Evolutionary conservation across 2,888 invertebrate genomes (phyloP), one percentile per base, ranked within the genome.

Genomic region (Rhodophaea formosa): DNA sequence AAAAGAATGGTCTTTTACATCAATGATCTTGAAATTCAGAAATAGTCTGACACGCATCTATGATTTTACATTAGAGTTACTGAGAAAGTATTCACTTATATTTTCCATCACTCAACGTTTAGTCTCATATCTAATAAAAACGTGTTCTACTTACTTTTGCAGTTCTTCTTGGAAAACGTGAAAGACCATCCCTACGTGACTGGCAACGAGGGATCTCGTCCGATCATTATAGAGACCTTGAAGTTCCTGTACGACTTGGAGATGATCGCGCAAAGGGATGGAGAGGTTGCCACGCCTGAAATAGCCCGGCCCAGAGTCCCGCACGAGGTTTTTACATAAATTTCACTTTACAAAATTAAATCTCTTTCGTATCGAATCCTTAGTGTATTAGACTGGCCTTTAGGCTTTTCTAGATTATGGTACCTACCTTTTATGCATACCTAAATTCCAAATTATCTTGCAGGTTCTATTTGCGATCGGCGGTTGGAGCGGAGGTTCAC

Each of bases 191-290:
- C 95, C 0, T 97, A 96, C 80, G 97, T 98, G 0, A 93, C 94
- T 10, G 95, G 95, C 54, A 95, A 96, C 75, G 96, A 97, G 64
- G 94, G 94, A 8, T 97, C 97, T 67, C 93, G 96, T 14, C 97
- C 97, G 0, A 94, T 98, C 64, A 95, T 98, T 63, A 97, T 98
- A 39, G 97, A 98, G 81, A 97, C 98, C 0, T 88, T 98, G 43
- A 96, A 96, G 78, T 98, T 98, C 82, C 92, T 98, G 51, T 97
- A 97, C 85, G 97, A 98, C 80, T 91, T 98, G 75, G 97, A 98
- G 87, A 96, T 97, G 93, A 96, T 97, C 62, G 76, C 95, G 91
- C 92, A 93, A 72, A 88, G 95, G 76, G 95, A 96, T 63, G 95
- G 95, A 7, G 96, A 96, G 87, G 95, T 97, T 59, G 94, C 95